A percentile compares a stretch with the other conserved stretches of the same genome.
phyloP scores from a whole-genome alignment of 2,113 vertebrate genomes.

The Cacatua alba region DNA sequence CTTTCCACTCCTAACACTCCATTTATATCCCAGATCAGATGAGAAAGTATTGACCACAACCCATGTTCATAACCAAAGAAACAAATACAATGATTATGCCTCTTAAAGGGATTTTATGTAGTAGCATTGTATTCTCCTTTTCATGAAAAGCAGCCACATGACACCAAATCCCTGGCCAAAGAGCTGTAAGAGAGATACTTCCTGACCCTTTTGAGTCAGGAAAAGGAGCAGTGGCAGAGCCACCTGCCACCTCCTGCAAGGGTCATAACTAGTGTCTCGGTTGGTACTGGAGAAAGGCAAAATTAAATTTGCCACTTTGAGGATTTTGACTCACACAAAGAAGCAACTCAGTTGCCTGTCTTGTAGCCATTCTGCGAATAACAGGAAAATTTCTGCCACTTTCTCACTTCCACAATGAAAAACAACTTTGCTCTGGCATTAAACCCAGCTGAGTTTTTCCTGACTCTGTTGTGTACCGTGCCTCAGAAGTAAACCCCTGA shows the following conservation, averaged over 20 bases:
- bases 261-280: not conserved
- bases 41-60: not conserved
- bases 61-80: not conserved
- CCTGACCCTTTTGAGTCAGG: not conserved
- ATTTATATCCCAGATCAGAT: not conserved
- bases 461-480: not conserved
- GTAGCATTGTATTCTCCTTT: not conserved
- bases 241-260: rapidly evolving
- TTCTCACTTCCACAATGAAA: not conserved
- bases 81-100: not conserved
- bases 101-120: not conserved
- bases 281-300: not conserved
- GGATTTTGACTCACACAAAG: not conserved
- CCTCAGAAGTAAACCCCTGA: not conserved
- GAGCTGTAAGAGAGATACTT: not conserved
- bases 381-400: not conserved
- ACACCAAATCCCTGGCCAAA: not conserved
- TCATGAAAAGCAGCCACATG: rapidly evolving
- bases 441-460: not conserved
- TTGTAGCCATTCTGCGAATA: not conserved
- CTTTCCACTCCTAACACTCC: not conserved
- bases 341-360: not conserved
- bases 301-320: not conserved
- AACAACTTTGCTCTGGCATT: not conserved
- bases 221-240: not conserved